A percentile compares a stretch with the other conserved stretches of the same genome.
Conservation (phyloP, 1,140 invertebrate species). For the Cherax quadricarinatus region DNA sequence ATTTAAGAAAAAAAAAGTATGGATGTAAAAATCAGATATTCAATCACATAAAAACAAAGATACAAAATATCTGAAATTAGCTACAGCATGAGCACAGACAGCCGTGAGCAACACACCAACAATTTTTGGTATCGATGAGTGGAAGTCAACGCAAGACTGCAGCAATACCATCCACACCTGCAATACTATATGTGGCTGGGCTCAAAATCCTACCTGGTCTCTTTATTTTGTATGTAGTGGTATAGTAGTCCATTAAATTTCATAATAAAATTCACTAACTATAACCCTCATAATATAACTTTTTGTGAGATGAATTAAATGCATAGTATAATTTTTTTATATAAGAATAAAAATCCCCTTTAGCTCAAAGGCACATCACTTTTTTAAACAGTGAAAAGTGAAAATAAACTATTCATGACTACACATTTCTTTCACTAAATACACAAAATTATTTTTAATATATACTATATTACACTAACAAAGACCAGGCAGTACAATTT, state of each 20-base stretch:
- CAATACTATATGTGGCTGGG: conserved; percentile 15
- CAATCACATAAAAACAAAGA: background rate
- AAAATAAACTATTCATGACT: too few relatives aligned
- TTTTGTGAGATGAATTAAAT: too few relatives aligned
- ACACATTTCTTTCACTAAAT: background rate
- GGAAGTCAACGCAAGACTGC: conserved; percentile 60
- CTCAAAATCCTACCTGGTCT: background rate
- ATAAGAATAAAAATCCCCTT: too few relatives aligned
- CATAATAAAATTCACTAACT: too few relatives aligned
- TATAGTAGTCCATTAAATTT: too few relatives aligned
- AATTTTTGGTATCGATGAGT: conserved; percentile 66
- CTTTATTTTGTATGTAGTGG: background rate
- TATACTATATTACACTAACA: conserved; percentile 1
- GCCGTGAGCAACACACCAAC: conserved; percentile 53
- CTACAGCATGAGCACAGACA: conserved; percentile 45
- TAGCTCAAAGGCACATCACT: too few relatives aligned
- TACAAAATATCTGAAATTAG: background rate
- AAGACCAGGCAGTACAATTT: conserved; percentile 45
- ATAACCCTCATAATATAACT: too few relatives aligned
- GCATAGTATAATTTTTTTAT: too few relatives aligned
- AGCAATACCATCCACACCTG: conserved; percentile 48
- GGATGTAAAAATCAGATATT: background rate
- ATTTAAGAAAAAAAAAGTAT: background rate
- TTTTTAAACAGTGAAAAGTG: background rate
- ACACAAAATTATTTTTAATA: conserved; percentile 4